These are phyloP conservation scores for Aphelocoma californica DNA, from an alignment of 2,797 vertebrate species.

Conservation along the genomic window DNA sequence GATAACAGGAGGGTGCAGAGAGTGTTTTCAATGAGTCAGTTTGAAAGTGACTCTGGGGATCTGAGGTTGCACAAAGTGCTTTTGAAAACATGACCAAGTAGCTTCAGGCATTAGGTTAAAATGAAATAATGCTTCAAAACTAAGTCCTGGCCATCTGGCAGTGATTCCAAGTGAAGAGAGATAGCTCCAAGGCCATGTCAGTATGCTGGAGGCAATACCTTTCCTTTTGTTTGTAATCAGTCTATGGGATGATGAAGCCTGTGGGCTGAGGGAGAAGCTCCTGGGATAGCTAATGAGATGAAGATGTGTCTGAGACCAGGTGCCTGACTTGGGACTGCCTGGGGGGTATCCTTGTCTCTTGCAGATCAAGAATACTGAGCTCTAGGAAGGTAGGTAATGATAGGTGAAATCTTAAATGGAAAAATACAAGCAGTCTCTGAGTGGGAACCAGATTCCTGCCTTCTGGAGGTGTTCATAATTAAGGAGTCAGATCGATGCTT, in stretches of 20 bases:
- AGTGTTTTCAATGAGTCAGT: not conserved
- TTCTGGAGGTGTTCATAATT: not conserved
- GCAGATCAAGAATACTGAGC: not conserved
- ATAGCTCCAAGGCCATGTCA: not conserved
- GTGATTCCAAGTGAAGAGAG: not conserved
- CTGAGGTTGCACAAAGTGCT: not conserved
- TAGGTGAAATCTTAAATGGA: not conserved
- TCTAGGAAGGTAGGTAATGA: not conserved
- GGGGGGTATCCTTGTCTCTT: not conserved
- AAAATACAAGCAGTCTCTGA: not conserved
- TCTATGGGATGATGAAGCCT: not conserved
- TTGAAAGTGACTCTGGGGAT: not conserved
- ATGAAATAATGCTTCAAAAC: conserved; percentile 13
- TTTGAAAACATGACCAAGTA: not conserved
- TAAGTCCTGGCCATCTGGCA: not conserved
- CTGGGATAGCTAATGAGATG: not conserved
- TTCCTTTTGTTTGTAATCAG: not conserved
- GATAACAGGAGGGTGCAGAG: not conserved
- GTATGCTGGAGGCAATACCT: not conserved
- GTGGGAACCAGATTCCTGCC: not conserved
- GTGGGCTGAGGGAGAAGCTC: not conserved
- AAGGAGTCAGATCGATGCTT: not conserved
- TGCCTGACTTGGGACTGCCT: not conserved
- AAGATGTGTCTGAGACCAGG: not conserved
- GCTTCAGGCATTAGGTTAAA: not conserved